Evolutionary conservation across 2,797 vertebrate genomes (phyloP).

Genomic region (Alosa sapidissima): DNA sequence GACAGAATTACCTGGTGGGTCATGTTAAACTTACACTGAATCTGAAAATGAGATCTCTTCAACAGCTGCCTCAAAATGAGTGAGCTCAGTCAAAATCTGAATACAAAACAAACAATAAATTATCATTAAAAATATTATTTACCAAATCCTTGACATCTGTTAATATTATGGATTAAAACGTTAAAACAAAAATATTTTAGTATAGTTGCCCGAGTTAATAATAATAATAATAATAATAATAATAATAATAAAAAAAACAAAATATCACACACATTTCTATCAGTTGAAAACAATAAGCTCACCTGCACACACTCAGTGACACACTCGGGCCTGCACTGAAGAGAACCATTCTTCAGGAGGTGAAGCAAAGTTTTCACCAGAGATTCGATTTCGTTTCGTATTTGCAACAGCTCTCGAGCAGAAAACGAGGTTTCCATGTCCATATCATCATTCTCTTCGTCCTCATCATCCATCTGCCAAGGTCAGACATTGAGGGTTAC

Average conservation of each 20-base stretch:
- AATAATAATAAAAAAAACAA: not conserved
- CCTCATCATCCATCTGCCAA: conserved; percentile 65
- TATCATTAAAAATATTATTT: not conserved
- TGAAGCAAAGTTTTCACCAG: conserved; percentile 82
- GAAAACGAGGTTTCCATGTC: conserved; percentile 79
- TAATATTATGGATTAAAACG: not conserved
- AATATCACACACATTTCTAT: not conserved
- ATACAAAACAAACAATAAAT: conserved; percentile 44
- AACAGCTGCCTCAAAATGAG: conserved; percentile 80
- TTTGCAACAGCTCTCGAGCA: conserved; percentile 72
- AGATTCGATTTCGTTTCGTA: conserved; percentile 75
- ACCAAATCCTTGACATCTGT: not conserved
- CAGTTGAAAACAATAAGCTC: not conserved
- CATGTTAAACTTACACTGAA: not conserved
- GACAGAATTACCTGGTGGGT: no score
- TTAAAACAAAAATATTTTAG: no score
- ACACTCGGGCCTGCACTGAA: conserved; percentile 81
- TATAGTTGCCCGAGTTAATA: no score
- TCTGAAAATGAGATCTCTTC: conserved; percentile 66
- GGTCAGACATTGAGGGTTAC: not conserved
- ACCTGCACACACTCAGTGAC: conserved; percentile 81
- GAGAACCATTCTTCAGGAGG: conserved; percentile 81
- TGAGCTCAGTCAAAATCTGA: conserved; percentile 83
- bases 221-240: not conserved
- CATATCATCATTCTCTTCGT: conserved; percentile 73